Conservation (phyloP, 30 jellyfish, hydroid and myxozoan genomes). For the Aurelia sp. region DNA sequence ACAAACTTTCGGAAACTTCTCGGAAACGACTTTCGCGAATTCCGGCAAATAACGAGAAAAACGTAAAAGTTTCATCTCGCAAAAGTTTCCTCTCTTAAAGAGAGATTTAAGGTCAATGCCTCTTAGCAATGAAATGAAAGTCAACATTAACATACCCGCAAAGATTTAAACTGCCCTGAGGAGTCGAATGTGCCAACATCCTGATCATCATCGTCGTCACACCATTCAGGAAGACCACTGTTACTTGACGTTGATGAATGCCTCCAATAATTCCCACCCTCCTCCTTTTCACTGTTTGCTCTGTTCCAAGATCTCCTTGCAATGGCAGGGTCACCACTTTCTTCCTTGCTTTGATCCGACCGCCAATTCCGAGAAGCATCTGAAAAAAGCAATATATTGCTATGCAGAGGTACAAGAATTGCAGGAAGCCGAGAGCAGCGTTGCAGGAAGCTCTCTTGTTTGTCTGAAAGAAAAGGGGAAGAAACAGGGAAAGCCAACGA, state of each 20-base stretch:
- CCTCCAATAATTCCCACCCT: slow-evolving; percentile 53
- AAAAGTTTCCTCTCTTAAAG: no score
- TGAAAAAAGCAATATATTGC: not conserved
- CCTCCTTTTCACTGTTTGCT: slow-evolving; percentile 64
- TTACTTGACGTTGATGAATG: slow-evolving; percentile 33
- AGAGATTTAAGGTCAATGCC: no score
- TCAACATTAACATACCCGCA: slow-evolving; percentile 31
- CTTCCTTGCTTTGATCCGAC: slow-evolving; percentile 58
- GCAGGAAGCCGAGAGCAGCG: no score
- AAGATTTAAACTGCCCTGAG: slow-evolving; percentile 87
- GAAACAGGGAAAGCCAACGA: no score
- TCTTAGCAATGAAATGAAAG: no score
- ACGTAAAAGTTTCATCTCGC: no score
- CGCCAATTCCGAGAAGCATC: slow-evolving; percentile 84
- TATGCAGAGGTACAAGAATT: not conserved
- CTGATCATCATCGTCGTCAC: slow-evolving; percentile 81
- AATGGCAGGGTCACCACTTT: slow-evolving; percentile 41
- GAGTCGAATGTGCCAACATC: slow-evolving; percentile 95
- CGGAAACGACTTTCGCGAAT: no score
- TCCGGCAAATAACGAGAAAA: no score
- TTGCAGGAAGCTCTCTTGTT: no score
- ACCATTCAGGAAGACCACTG: slow-evolving; percentile 96
- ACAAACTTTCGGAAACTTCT: no score
- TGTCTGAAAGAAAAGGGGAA: no score
- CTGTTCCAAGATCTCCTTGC: slow-evolving; percentile 81